These are phyloP conservation scores for Todiramphus chloris DNA, from an alignment of 2,113 vertebrate genomes.

Conservation along the genomic window DNA sequence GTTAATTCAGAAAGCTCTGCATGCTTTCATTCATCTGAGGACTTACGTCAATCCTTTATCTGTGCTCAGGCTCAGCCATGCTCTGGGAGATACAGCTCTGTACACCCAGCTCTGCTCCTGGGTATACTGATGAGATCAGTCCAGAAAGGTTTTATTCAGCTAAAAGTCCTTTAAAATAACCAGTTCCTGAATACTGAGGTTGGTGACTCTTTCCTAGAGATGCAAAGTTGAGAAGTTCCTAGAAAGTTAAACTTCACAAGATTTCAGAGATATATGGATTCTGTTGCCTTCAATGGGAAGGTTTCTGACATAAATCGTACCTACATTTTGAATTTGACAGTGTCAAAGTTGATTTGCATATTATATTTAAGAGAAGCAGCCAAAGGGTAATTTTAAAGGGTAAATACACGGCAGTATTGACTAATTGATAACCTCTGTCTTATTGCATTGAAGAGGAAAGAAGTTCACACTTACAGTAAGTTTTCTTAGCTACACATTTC, in stretches of 20 bases:
- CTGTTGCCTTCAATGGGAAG: background rate
- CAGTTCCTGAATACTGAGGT: background rate
- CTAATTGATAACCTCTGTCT: background rate
- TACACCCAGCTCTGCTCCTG: background rate
- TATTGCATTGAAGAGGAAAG: background rate
- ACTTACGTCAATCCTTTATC: conserved; percentile 23
- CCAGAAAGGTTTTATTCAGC: background rate
- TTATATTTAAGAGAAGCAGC: background rate
- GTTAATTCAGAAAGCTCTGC: conserved; percentile 11
- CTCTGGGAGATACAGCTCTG: background rate
- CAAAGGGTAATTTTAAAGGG: background rate
- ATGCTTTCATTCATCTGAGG: background rate
- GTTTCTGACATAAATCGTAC: background rate
- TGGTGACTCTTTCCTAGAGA: background rate
- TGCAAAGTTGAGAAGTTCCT: background rate
- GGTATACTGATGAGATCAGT: background rate
- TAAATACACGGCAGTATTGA: background rate
- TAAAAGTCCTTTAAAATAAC: background rate
- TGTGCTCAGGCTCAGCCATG: background rate
- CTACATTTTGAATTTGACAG: background rate
- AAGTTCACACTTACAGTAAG: background rate
- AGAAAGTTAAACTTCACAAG: background rate
- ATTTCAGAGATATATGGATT: background rate
- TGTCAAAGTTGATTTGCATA: background rate
- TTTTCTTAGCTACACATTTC: background rate